These are phyloP conservation scores for Lophotis ruficrista DNA, from an alignment of 2,113 vertebrate species.

Conservation along the genomic window DNA sequence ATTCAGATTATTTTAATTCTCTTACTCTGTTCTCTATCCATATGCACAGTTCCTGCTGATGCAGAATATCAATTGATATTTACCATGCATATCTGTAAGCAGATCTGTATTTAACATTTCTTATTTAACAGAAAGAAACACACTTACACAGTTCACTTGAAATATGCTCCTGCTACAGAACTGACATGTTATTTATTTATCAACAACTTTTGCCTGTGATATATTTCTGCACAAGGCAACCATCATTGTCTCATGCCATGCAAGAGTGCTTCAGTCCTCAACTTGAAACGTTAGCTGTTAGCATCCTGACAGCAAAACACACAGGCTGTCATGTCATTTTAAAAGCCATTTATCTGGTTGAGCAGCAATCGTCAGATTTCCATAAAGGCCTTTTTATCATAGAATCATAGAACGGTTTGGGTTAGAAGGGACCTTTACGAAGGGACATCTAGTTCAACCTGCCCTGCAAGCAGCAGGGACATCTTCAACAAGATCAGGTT, in stretches of 20 bases:
- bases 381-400: neutral
- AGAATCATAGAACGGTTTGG: too few relatives aligned
- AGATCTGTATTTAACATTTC: neutral
- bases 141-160: neutral
- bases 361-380: neutral
- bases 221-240: neutral
- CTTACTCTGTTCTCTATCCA: neutral
- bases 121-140: neutral
- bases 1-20: neutral
- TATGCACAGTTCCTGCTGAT: neutral
- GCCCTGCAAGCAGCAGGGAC: too few relatives aligned
- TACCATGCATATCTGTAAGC: neutral
- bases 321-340: neutral
- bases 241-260: neutral
- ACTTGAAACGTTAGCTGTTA: neutral
- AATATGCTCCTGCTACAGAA: neutral
- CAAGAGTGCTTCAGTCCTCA: neutral
- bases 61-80: neutral
- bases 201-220: neutral
- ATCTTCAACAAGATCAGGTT: too few relatives aligned
- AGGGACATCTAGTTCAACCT: too few relatives aligned
- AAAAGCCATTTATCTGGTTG: neutral
- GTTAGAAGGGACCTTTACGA: too few relatives aligned
- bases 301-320: neutral
- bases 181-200: neutral